Conservation (phyloP, 35 echinoderm and acorn worm species). For the Heliocidaris tuberculata region DNA sequence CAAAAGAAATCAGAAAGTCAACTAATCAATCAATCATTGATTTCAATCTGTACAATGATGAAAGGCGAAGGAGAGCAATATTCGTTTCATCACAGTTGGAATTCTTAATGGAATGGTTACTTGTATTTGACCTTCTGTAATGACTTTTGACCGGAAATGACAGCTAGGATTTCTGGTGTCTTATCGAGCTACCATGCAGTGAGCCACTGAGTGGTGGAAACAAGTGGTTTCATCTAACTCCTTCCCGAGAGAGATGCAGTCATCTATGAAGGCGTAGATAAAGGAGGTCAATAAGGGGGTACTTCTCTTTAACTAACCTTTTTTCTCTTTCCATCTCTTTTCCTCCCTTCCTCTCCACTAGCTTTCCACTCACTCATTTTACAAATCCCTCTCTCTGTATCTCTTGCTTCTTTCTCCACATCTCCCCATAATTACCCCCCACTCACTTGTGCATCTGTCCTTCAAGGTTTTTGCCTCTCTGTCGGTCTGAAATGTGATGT, state of each 20-base stretch:
- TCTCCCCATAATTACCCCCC: no score
- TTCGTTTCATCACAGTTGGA: neutral
- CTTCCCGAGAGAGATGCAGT: neutral
- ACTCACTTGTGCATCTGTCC: neutral
- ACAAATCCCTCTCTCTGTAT: no score
- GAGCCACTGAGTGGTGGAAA: neutral
- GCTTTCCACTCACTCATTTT: no score
- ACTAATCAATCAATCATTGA: neutral
- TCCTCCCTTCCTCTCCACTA: neutral
- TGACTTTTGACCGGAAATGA: constrained; percentile 16
- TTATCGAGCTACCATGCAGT: neutral
- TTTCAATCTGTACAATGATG: neutral
- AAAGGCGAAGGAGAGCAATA: neutral
- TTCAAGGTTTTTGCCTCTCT: neutral
- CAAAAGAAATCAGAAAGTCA: neutral
- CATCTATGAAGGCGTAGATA: neutral
- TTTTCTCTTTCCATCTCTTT: neutral
- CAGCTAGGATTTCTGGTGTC: neutral
- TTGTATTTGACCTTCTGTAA: neutral
- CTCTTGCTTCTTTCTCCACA: no score
- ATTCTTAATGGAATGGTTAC: neutral
- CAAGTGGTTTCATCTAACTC: neutral
- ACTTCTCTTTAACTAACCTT: neutral
- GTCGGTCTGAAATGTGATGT: neutral
- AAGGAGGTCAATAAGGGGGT: neutral